Evolutionary conservation across 1,140 invertebrate species (phyloP), one percentile per base, ranked within the genome.

Genomic region (Cydia amplana): DNA sequence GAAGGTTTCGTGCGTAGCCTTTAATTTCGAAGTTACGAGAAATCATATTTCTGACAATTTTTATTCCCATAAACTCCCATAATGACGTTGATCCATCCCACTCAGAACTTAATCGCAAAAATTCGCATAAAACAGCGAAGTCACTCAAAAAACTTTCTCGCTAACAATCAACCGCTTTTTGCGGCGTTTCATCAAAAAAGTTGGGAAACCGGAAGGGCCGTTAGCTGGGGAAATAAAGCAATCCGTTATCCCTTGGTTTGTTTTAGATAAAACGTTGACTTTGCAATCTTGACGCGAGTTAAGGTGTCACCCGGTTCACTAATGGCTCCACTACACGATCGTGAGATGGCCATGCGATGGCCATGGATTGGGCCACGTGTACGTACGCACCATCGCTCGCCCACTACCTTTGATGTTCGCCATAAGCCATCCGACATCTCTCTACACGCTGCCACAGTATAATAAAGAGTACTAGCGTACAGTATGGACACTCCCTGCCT

Each of bases 211-310:
- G 36, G 65, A 70, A 70, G 65, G 36, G 4, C 16, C 65, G 65
- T 70, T 70, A 20, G 65, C n/a, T 18, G 12, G 9, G 32, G 32
- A 43, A 70, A 70, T 43, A 43, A 70, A 70, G 65, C 65, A 70
- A 70, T 70, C 65, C 28, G 65, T 70, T 70, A 70, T 70, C 65
- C 65, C 1, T 70, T n/a, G 65, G 65, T 70, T 70, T 70, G 65
- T 70, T 70, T 70, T 70, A 70, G 65, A 70, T 70, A 70, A 70
- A 70, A 70, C 36, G 65, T 70, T 70, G 65, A 70, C 65, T 70
- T 43, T 70, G 32, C 65, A 43, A 40, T 43, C 65, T 70, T 70
- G 32, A 70, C 65, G 28, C 16, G 32, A 40, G 43, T 70, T 70
- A 18, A 70, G n/a, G 18, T 40, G 32, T 36, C 36, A 40, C 32